Conservation (phyloP, 2,113 vertebrate species). For the Epinephelus lanceolatus region DNA sequence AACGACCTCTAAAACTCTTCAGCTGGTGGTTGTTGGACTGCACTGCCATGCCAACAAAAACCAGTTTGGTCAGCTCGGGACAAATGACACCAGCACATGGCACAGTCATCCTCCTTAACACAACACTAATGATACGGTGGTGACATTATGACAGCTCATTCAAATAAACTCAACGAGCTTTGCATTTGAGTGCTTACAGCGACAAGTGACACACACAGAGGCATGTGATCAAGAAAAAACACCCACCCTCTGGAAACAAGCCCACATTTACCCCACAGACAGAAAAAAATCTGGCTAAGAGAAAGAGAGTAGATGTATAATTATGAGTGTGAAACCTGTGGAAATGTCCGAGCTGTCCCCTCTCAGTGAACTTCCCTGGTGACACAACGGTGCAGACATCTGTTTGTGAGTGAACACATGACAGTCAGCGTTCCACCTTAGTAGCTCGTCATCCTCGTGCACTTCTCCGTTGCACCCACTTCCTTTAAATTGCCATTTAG, state of each 20-base stretch:
- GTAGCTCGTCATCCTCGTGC: background rate
- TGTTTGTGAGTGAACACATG: background rate
- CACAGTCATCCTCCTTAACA: background rate
- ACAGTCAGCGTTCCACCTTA: background rate
- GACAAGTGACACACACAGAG: background rate
- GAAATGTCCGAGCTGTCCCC: background rate
- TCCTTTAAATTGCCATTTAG: background rate
- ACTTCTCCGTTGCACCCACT: background rate
- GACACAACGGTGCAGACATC: background rate
- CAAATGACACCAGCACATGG: background rate
- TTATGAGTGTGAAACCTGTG: background rate
- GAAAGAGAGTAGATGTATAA: too few species aligned
- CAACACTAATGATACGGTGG: background rate
- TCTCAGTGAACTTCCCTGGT: background rate
- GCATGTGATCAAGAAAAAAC: background rate
- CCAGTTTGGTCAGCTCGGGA: conserved; percentile 24
- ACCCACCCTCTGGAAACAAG: background rate
- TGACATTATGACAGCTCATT: background rate
- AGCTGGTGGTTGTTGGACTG: background rate
- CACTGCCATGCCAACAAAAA: conserved; percentile 5
- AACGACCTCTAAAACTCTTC: background rate
- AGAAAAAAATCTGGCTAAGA: too few species aligned
- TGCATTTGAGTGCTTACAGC: background rate
- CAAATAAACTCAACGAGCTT: background rate
- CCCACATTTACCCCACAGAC: background rate